These are phyloP conservation scores for Ashinkailepas kermadecensis DNA, from an alignment of 2,888 invertebrate species.

Conservation along the genomic window DNA sequence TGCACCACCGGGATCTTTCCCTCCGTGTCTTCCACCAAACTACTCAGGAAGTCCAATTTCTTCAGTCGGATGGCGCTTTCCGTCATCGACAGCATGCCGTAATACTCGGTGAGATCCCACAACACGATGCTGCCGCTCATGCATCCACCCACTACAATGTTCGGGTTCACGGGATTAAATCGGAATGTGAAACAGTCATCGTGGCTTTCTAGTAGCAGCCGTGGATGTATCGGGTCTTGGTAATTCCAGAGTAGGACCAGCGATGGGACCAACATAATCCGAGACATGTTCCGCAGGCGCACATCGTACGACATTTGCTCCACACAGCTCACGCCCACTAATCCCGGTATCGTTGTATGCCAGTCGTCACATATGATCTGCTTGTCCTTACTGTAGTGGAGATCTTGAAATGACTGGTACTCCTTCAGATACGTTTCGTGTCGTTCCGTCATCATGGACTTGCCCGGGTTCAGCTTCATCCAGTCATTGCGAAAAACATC, in stretches of 20 bases:
- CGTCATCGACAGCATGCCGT: background rate
- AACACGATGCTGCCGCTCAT: slow-evolving; percentile 10
- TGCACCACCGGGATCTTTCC: background rate
- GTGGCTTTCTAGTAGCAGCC: background rate
- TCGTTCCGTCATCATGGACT: background rate
- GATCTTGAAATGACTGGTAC: slow-evolving; percentile 13
- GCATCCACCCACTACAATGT: background rate
- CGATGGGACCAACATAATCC: background rate
- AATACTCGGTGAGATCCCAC: slow-evolving; percentile 4
- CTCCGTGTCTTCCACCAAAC: background rate
- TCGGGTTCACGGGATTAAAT: background rate
- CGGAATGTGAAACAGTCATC: slow-evolving; percentile 9
- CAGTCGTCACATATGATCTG: slow-evolving; percentile 14
- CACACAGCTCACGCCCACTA: slow-evolving; percentile 6
- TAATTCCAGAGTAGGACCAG: slow-evolving; percentile 13
- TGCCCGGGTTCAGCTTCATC: background rate
- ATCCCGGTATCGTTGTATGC: background rate
- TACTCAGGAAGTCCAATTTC: background rate
- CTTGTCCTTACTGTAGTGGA: slow-evolving; percentile 11
- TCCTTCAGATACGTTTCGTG: background rate
- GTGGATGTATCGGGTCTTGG: background rate
- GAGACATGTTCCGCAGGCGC: background rate
- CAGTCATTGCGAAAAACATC: background rate
- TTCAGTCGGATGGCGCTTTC: background rate
- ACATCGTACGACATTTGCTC: background rate